Percentiles rank a stretch among this genome's conserved stretches.
phyloP scores from a whole-genome alignment of 1,140 invertebrate genomes.

The Mya arenaria region DNA sequence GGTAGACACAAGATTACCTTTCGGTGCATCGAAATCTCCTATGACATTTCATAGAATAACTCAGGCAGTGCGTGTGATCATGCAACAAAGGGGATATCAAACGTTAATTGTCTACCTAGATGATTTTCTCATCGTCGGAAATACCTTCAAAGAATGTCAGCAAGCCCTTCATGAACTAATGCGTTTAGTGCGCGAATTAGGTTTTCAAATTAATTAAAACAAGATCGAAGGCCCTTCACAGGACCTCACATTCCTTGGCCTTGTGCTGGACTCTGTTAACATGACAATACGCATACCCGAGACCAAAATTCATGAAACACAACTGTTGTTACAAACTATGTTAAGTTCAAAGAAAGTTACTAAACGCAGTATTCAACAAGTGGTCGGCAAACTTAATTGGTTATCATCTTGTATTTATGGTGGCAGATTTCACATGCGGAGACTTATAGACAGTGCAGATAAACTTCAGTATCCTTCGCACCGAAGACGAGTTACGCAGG shows the following conservation, averaged over 20 bases:
- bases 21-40: not conserved
- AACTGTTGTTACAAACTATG: not conserved
- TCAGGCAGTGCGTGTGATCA: not conserved
- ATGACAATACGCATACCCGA: not conserved
- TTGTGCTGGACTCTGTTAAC: not conserved
- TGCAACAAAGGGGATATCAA: not conserved
- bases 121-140: slow-evolving; percentile 2
- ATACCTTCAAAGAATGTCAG: not conserved
- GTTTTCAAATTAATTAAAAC: slow-evolving; percentile 15
- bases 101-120: not conserved
- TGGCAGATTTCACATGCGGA: not conserved
- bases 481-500: not conserved
- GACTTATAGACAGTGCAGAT: not conserved
- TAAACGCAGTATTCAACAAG: not conserved
- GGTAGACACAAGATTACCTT: slow-evolving; percentile 5
- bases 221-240: slow-evolving; percentile 8
- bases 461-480: not conserved
- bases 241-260: slow-evolving; percentile 11
- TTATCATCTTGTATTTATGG: not conserved
- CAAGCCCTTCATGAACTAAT: not conserved
- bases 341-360: not conserved
- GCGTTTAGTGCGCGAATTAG: not conserved
- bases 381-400: slow-evolving; percentile 24
- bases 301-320: not conserved
- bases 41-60: slow-evolving; percentile 2